phyloP scores from a whole-genome alignment of 2,113 vertebrate genomes.

The Triplophysa dalaica region DNA sequence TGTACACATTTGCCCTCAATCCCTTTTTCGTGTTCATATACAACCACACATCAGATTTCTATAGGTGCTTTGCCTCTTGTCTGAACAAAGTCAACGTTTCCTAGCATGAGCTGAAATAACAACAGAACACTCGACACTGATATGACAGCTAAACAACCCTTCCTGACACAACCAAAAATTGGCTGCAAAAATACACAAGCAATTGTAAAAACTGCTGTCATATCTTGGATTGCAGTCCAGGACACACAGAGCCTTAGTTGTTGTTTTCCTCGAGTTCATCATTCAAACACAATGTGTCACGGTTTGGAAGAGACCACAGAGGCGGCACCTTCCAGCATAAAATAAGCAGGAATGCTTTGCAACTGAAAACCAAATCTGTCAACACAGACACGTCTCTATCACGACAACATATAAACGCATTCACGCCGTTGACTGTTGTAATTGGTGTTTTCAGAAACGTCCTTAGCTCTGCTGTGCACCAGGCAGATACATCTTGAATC shows the following conservation, averaged over 20 bases:
- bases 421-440: background rate
- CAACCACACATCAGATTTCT: too few species aligned
- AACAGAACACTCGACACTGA: background rate
- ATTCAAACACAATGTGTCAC: slow-evolving; percentile 17
- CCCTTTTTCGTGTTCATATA: too few species aligned
- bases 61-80: background rate
- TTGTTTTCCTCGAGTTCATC: slow-evolving; percentile 27
- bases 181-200: slow-evolving; percentile 12
- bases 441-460: background rate
- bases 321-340: background rate
- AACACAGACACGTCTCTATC: background rate
- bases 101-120: slow-evolving; percentile 2
- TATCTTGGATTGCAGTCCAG: slow-evolving; percentile 13
- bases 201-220: slow-evolving; percentile 21
- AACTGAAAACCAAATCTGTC: background rate
- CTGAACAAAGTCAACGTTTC: background rate
- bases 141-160: slow-evolving; percentile 25
- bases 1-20: too few species aligned
- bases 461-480: background rate
- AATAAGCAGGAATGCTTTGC: background rate
- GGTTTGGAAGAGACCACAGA: background rate
- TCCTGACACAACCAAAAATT: slow-evolving; percentile 27
- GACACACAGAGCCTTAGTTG: slow-evolving; percentile 20
- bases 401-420: background rate
- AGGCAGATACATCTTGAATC: slow-evolving; percentile 11